Base-by-base conservation (phyloP, 2,113 vertebrate genomes). In the Psophia crepitans region DNA sequence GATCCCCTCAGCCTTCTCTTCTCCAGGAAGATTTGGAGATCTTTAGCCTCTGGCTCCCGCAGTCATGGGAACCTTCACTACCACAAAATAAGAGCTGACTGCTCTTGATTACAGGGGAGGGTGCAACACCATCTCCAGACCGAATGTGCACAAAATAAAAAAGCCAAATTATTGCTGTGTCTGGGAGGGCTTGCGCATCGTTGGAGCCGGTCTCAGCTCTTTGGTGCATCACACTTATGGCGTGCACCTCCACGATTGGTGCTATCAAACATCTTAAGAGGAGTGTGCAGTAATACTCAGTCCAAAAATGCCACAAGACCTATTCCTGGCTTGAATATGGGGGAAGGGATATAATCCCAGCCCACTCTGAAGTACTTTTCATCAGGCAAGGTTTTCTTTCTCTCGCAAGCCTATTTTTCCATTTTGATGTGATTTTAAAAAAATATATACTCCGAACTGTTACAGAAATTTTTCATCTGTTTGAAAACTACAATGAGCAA, bases 401-500 rank as follows among this genome's bases (percentile, higher is more conserved):
- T 37, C 76, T 84, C 1, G 3, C 53, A 75, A 91, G 56, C 43
- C 65, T 61, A 49, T 84, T 84, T 65, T 93, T 81, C 84, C 48
- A 30, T 84, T 91, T 69, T 73, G 73, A 84, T 71, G 69, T 3
- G 46, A 44, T 92, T 96, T 94, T 5, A 33, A 93, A 65, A 89
- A 74, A 24, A 60, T 39, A 49, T 32, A 63, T 41, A 61, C 66
- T 54, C 71, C 13, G 70, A 93, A 90, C 46, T 54, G 80, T 57
- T 86, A 37, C 1, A 66, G 83, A 61, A 58, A 54, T 75, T 95
- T 89, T 93, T 96, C 77, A 10, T 79, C 84, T 96, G 90, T 93
- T 96, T 91, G 84, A 94, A 95, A 96, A 93, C 91, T 66, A 93
- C 78, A 93, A 93, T 80, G 87, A 87, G 78, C 65, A 96, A 96